Base-by-base conservation (phyloP, 2,113 vertebrate genomes). In the Amblyornis subalaris region DNA sequence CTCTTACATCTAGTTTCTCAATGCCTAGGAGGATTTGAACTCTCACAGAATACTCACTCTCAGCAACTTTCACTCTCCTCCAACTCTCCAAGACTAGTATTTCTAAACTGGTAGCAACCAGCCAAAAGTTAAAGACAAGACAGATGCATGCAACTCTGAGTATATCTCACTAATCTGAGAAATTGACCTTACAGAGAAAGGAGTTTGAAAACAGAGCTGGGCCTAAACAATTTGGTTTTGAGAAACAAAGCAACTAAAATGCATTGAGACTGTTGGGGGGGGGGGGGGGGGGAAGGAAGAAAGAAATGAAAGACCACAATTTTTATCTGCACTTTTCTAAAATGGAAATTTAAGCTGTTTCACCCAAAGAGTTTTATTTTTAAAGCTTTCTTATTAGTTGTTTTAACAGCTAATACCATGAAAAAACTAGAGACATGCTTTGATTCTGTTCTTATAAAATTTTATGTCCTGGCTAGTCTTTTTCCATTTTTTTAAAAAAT, bases 191-290 rank as follows among this genome's bases (percentile, higher is more conserved):
- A 70, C 80, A 54, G 50, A 66, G 19, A 66, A 84, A 53, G 7
- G 21, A 73, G 4, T 53, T 74, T 77, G 42, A 88, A 65, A 26
- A 84, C 73, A 55, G 14, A 28, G 2, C 5, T 55, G 40, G 17
- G 21, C 16, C 24, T 60, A 62, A 67, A 72, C 6, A 72, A 47
- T 35, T 62, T 35, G 2, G 1, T 67, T 87, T 80, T 69, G 21
- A 47, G 33, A 80, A 74, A 26, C 4, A 53, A 76, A 45, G 16
- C 8, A 65, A 45, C 6, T 2, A 18, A 77, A 77, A 70, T 61
- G 6, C 6, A 57, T 26, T 6, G 2, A 73, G 12, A 21, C 3
- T 33, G 1, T 22, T 38, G 44, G n/a, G n/a, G n/a, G n/a, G n/a
- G n/a, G n/a, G n/a, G n/a, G n/a, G n/a, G n/a, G n/a, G n/a, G n/a